Evolutionary conservation across 2,888 invertebrate species (phyloP).

Genomic region (Drosophila mulleri): DNA sequence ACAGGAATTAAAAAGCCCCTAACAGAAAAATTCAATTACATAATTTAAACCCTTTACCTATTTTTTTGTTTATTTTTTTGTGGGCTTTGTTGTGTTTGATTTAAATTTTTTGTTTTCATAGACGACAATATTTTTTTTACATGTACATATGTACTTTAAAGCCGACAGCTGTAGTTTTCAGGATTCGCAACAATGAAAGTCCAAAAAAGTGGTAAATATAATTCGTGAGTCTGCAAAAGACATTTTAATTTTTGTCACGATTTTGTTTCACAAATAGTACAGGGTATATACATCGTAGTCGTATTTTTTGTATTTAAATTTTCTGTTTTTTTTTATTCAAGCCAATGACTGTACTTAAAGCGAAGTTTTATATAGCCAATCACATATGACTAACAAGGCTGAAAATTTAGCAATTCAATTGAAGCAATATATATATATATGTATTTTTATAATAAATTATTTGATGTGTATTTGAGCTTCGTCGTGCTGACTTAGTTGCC

Average conservation of each 20-base stretch:
- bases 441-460: background rate
- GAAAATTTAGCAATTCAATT: too few species aligned
- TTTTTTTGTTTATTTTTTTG: background rate
- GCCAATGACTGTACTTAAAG: too few species aligned
- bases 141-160: conserved; percentile 19
- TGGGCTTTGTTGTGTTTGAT: conserved; percentile 41
- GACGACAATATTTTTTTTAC: conserved; percentile 17
- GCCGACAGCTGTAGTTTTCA: background rate
- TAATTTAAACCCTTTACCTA: conserved; percentile 51
- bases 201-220: background rate
- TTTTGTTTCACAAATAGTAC: background rate
- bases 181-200: conserved; percentile 15
- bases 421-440: background rate
- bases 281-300: background rate
- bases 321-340: too few species aligned
- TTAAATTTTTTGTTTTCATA: conserved; percentile 42
- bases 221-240: conserved; percentile 2
- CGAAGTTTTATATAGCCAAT: too few species aligned
- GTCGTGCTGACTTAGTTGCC: background rate
- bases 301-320: too few species aligned
- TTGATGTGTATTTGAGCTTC: background rate
- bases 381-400: too few species aligned
- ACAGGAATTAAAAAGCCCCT: conserved; percentile 59
- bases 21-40: conserved; percentile 76
- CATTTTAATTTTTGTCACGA: conserved; percentile 6